Base-by-base conservation (phyloP, 1,140 invertebrate genomes). In the Drosophila ohnishii region DNA sequence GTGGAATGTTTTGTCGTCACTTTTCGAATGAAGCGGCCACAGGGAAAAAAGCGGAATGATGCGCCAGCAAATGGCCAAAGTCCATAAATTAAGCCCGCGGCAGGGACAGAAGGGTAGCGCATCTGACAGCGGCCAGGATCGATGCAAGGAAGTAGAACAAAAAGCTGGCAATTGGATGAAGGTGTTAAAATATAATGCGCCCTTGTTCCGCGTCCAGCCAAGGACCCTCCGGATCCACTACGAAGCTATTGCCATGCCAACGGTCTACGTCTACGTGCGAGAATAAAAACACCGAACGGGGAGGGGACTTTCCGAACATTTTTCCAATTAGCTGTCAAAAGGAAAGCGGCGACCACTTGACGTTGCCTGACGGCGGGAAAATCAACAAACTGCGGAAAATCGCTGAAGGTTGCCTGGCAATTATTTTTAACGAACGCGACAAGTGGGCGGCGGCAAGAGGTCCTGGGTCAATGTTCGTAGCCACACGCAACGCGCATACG, bases 1-100 rank as follows among this genome's bases (percentile, higher is more conserved):
- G 89, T 90, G 89, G 90, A 91, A 91, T 91, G 90, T 90, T 91
- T 91, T 91, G 90, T 91, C 90, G 90, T 91, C 90, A 91, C 90
- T 80, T 91, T 88, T 81, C 71, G 65, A 48, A 64, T 71, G 67
- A 70, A 70, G 47, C 65, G 40, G 65, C 65, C 22, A 48, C 35
- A 39, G 51, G 39, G 11, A 65, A 40, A 71, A 70, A 65, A 75
- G 28, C 37, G 57, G 59, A 78, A 75, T 72, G 80, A 82, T 84
- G 80, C 59, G 62, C 81, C 78, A 73, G 71, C 59, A 80, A 81
- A 84, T 86, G 77, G 72, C 79, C 85, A 83, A 89, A 90, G 89
- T 84, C 89, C 89, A 90, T 90, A 90, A 90, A 90, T 90, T 90
- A 90, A 77, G 72, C 57, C 71, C 47, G 60, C 40, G 67, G 67